These are phyloP conservation scores for Limnephilus rhombicus DNA, from an alignment of 2,888 invertebrate species.

Conservation along the genomic window DNA sequence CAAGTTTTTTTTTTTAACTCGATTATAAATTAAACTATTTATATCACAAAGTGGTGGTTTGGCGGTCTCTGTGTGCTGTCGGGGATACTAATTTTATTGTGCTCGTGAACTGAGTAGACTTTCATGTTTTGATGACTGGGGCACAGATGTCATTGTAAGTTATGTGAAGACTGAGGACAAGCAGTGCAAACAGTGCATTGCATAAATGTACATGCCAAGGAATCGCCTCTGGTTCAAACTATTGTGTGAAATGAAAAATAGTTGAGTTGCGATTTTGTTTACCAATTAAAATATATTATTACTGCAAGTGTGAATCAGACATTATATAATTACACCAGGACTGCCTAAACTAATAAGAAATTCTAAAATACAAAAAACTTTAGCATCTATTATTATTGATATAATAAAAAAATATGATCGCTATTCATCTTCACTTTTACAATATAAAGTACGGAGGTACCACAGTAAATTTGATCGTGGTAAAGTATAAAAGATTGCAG, in stretches of 20 bases:
- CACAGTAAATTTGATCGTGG: neutral
- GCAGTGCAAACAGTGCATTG: too few species aligned
- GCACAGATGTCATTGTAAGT: too few species aligned
- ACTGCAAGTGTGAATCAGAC: neutral
- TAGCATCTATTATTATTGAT: neutral
- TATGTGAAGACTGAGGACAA: too few species aligned
- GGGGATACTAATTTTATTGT: too few species aligned
- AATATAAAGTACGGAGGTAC: neutral
- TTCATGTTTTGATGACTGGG: too few species aligned
- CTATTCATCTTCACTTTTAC: neutral
- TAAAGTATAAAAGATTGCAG: neutral
- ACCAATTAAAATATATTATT: neutral
- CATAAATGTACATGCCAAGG: too few species aligned
- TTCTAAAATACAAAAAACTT: neutral
- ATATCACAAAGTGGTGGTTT: too few species aligned
- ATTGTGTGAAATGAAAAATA: neutral
- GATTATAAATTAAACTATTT: too few species aligned
- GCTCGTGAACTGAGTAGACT: too few species aligned
- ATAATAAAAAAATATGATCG: conserved; percentile 1
- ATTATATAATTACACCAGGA: neutral
- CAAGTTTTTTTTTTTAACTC: too few species aligned
- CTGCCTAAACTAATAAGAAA: neutral
- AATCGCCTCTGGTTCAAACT: neutral
- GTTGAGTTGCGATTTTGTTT: neutral
- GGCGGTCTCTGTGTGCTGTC: too few species aligned